phyloP scores from a whole-genome alignment of 2,797 vertebrate species.

The Fundulus diaphanus region DNA sequence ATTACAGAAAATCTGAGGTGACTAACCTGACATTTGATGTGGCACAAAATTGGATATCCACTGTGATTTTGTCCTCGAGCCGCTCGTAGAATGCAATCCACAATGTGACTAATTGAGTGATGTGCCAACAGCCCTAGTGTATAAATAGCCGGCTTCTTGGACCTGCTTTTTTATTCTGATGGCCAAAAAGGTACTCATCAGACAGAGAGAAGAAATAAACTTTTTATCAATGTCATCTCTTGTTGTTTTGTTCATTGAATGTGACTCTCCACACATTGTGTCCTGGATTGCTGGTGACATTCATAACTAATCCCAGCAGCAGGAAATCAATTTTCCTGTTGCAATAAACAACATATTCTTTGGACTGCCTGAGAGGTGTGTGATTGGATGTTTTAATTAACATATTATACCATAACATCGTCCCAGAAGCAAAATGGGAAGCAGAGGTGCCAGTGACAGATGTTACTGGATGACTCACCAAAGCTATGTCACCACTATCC shows the following conservation, averaged over 20 bases:
- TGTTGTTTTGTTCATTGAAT: slow-evolving; percentile 43
- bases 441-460: slow-evolving; percentile 50
- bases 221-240: slow-evolving; percentile 58
- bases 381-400: slow-evolving; percentile 15
- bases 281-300: slow-evolving; percentile 49
- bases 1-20: slow-evolving; percentile 65
- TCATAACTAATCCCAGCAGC: slow-evolving; percentile 38
- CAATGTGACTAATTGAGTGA: slow-evolving; percentile 76
- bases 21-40: slow-evolving; percentile 73
- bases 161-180: slow-evolving; percentile 42
- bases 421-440: slow-evolving; percentile 22
- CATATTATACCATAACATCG: slow-evolving; percentile 17
- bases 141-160: slow-evolving; percentile 69
- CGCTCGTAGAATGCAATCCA: slow-evolving; percentile 69
- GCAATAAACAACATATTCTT: slow-evolving; percentile 12
- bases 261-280: slow-evolving; percentile 45
- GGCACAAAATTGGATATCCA: slow-evolving; percentile 76
- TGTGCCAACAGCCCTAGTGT: slow-evolving; percentile 61
- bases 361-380: slow-evolving; percentile 15
- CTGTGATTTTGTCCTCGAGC: slow-evolving; percentile 62
- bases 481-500: slow-evolving; percentile 60
- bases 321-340: slow-evolving; percentile 38
- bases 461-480: slow-evolving; percentile 77
- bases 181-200: slow-evolving; percentile 47
- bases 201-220: slow-evolving; percentile 22